phyloP scores from a whole-genome alignment of 2,113 vertebrate genomes.

The Apodemus sylvaticus region DNA sequence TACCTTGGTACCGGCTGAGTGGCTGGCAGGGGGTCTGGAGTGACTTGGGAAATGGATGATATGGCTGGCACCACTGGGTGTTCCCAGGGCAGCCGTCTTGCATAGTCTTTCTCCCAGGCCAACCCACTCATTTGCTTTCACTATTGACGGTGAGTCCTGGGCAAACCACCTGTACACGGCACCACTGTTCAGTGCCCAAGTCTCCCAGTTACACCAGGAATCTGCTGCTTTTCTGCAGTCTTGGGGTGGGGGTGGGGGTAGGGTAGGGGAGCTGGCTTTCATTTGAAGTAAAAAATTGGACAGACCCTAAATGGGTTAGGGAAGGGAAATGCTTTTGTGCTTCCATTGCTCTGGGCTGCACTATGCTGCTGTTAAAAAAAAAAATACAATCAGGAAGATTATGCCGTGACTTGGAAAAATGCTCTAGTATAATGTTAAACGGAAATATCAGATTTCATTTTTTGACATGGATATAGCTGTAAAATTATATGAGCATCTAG shows the following conservation, averaged over 20 bases:
- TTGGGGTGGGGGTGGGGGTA: not conserved
- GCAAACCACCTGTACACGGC: not conserved
- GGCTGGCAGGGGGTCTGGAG: not conserved
- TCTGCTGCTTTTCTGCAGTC: not conserved
- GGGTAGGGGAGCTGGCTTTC: not conserved
- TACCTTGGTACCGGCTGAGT: not conserved
- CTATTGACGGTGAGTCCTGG: rapidly evolving
- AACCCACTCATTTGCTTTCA: not conserved
- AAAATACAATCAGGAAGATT: not conserved
- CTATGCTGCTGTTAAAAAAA: not conserved
- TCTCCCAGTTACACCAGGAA: not conserved
- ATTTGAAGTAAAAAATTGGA: not conserved
- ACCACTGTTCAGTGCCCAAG: not conserved
- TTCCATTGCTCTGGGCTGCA: not conserved
- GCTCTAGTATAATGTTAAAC: not conserved
- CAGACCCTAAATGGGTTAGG: not conserved
- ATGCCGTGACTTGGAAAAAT: constrained; percentile 27
- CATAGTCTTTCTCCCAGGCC: not conserved
- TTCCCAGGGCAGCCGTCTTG: not conserved
- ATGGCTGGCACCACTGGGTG: rapidly evolving
- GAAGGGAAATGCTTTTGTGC: not conserved
- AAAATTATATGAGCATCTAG: not conserved
- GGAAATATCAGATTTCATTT: constrained; percentile 54
- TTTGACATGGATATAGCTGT: not conserved
- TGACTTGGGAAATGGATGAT: not conserved